These are phyloP conservation scores for Automeris io DNA, from an alignment of 2,888 invertebrate genomes.

Conservation along the genomic window DNA sequence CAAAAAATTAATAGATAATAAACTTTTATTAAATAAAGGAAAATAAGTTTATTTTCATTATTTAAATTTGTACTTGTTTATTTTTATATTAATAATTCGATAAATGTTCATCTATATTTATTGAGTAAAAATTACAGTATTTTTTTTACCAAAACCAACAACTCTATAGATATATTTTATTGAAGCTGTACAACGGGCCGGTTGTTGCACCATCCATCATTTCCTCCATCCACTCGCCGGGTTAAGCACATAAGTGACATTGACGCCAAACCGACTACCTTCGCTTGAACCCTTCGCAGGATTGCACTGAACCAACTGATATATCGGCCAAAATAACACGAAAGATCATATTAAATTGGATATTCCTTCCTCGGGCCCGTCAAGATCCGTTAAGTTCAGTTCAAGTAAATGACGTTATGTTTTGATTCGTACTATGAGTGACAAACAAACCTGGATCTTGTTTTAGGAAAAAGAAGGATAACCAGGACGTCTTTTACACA, in stretches of 20 bases:
- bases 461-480: neutral
- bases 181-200: conserved; percentile 54
- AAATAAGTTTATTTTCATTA: too few relatives aligned
- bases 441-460: conserved; percentile 26
- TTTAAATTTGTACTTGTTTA: too few relatives aligned
- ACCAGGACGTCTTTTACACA: too few relatives aligned
- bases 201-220: conserved; percentile 67
- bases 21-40: too few relatives aligned
- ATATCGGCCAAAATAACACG: conserved; percentile 24
- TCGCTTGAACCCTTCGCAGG: conserved; percentile 33
- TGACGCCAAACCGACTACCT: conserved; percentile 58
- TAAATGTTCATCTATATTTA: too few relatives aligned
- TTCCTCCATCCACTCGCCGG: conserved; percentile 75
- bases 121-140: too few relatives aligned
- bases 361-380: conserved; percentile 48
- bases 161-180: conserved; percentile 41
- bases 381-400: conserved; percentile 50
- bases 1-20: too few relatives aligned
- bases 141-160: too few relatives aligned
- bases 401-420: conserved; percentile 60
- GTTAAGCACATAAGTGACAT: conserved; percentile 77
- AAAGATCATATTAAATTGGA: conserved; percentile 40
- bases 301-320: conserved; percentile 23
- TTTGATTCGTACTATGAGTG: conserved; percentile 60
- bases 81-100: too few relatives aligned